Conservation (phyloP, 1,140 invertebrate genomes). For the Drosophila funebris region DNA sequence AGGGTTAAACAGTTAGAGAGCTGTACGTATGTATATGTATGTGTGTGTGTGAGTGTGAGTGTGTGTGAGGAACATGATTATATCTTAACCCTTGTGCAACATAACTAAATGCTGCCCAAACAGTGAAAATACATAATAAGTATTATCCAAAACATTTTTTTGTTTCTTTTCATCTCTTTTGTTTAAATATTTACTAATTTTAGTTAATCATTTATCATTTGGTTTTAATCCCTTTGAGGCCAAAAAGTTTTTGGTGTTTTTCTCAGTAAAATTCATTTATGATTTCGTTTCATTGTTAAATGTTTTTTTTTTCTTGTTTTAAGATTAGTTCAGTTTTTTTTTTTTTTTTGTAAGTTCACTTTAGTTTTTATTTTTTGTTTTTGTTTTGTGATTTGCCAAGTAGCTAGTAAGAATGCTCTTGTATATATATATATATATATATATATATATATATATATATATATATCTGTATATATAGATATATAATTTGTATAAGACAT, state of each 20-base stretch:
- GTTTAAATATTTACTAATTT: constrained; percentile 37
- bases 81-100: constrained; percentile 58
- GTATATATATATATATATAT: constrained; percentile 15
- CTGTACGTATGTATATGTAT: constrained; percentile 16
- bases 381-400: constrained; percentile 28
- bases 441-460: constrained; percentile 24
- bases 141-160: not conserved
- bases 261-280: constrained; percentile 54
- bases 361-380: constrained; percentile 16
- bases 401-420: constrained; percentile 41
- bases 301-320: constrained; percentile 14
- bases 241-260: constrained; percentile 30
- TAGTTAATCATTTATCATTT: constrained; percentile 23
- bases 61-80: constrained; percentile 30
- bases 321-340: constrained; percentile 27
- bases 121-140: constrained; percentile 4
- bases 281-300: constrained; percentile 13
- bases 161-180: constrained; percentile 7
- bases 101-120: constrained; percentile 56
- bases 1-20: constrained; percentile 21
- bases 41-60: not conserved
- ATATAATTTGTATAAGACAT: constrained; percentile 35
- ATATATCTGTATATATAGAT: constrained; percentile 23
- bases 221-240: not conserved
- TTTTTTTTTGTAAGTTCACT: constrained; percentile 45